Conservation (phyloP, 2,888 invertebrate genomes). For the Leptinotarsa rubiginosa region DNA sequence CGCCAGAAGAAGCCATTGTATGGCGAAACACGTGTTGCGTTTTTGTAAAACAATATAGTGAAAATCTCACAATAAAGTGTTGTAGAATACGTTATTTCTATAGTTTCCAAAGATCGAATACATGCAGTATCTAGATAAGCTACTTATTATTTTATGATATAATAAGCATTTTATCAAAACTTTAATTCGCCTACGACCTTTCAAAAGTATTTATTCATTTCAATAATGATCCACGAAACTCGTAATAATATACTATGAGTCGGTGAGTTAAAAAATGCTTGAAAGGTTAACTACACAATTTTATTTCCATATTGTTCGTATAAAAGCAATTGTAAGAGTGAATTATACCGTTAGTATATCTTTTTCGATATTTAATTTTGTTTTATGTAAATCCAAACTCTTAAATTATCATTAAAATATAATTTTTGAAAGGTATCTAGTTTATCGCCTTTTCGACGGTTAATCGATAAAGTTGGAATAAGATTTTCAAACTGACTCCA, state of each 20-base stretch:
- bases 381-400: conserved; percentile 8
- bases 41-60: too few relatives aligned
- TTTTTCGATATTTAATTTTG: conserved; percentile 10
- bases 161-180: background rate
- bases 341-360: background rate
- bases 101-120: background rate
- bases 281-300: conserved; percentile 13
- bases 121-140: background rate
- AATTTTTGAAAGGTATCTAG: conserved; percentile 3
- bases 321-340: conserved; percentile 3
- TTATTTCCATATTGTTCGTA: conserved; percentile 3
- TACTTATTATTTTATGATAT: background rate
- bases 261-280: conserved; percentile 1
- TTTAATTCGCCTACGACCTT: conserved; percentile 1
- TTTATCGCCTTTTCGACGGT: conserved; percentile 7
- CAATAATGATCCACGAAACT: conserved; percentile 3
- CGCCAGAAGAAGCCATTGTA: too few relatives aligned
- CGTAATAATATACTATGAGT: background rate
- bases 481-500: background rate
- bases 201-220: background rate
- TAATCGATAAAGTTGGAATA: background rate
- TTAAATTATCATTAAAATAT: conserved; percentile 14
- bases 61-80: too few relatives aligned
- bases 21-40: too few relatives aligned
- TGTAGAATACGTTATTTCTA: too few relatives aligned